Conservation (phyloP, 92 coral and sea anemone genomes). For the Epizoanthus scotinus region DNA sequence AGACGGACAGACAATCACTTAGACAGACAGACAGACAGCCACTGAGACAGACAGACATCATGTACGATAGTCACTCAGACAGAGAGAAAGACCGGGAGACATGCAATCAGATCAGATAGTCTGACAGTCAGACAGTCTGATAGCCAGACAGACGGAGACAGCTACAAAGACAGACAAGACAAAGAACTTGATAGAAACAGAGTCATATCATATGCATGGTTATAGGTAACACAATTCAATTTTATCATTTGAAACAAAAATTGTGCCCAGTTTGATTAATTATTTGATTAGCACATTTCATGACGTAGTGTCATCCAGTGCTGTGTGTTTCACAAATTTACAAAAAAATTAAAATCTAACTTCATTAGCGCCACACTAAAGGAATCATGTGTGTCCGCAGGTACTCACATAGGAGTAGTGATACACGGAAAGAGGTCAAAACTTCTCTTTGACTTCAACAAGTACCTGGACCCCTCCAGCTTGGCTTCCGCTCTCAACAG, state of each 20-base stretch:
- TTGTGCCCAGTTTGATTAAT: no score
- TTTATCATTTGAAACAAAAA: no score
- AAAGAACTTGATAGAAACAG: no score
- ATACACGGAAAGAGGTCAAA: conserved; percentile 15
- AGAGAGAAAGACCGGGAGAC: no score
- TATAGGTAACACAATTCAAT: no score
- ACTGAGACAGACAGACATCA: neutral
- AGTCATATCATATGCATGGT: no score
- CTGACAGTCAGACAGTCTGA: neutral
- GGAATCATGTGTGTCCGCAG: neutral
- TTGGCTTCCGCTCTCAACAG: conserved; percentile 4
- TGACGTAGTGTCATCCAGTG: no score
- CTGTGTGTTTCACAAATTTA: neutral
- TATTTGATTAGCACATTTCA: no score
- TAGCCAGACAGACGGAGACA: neutral
- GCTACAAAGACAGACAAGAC: neutral
- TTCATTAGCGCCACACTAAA: neutral
- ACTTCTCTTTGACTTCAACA: conserved; percentile 23
- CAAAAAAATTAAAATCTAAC: neutral
- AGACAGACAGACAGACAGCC: neutral
- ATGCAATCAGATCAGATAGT: no score
- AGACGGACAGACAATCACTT: neutral
- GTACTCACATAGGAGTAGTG: conserved; percentile 19
- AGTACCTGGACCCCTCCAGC: conserved; percentile 10
- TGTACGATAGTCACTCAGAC: neutral